phyloP scores from a whole-genome alignment of 2,113 vertebrate genomes.

The Oncorhynchus keta region DNA sequence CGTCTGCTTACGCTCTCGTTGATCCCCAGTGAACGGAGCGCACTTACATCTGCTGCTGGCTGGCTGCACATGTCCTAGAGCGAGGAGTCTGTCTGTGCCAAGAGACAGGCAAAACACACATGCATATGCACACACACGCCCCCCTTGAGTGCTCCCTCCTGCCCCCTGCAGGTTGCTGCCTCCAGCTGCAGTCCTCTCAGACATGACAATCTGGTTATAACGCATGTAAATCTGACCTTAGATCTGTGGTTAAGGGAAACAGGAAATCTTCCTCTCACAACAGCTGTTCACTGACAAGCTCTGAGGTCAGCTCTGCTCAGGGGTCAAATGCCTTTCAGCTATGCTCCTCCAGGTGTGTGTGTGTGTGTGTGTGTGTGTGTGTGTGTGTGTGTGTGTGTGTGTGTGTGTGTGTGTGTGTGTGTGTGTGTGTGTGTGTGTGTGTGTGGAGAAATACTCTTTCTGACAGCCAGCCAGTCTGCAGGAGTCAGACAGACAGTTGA shows the following conservation, averaged over 20 bases:
- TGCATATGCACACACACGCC: background rate
- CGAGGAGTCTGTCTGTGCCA: background rate
- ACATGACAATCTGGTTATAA: too few relatives aligned
- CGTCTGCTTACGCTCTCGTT: conserved; percentile 44
- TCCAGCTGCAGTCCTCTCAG: background rate
- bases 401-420: too few relatives aligned
- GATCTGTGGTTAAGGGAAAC: background rate
- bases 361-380: conserved; percentile 20
- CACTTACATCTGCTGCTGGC: conserved; percentile 52
- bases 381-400: conserved; percentile 3
- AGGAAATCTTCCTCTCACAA: background rate
- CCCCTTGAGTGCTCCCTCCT: conserved; percentile 47
- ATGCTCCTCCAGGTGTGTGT: conserved; percentile 37
- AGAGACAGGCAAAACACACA: conserved; percentile 8
- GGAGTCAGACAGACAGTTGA: background rate
- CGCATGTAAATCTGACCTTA: background rate
- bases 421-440: conserved; percentile 2
- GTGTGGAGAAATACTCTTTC: background rate
- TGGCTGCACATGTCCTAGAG: conserved; percentile 44
- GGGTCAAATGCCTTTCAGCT: conserved; percentile 56
- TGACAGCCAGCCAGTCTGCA: background rate
- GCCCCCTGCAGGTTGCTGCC: conserved; percentile 46
- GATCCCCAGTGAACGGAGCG: conserved; percentile 30
- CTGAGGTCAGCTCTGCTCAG: conserved; percentile 15
- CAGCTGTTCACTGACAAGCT: conserved; percentile 16